Evolutionary conservation across 2,888 invertebrate species (phyloP).

Genomic region (Diadromus collaris): DNA sequence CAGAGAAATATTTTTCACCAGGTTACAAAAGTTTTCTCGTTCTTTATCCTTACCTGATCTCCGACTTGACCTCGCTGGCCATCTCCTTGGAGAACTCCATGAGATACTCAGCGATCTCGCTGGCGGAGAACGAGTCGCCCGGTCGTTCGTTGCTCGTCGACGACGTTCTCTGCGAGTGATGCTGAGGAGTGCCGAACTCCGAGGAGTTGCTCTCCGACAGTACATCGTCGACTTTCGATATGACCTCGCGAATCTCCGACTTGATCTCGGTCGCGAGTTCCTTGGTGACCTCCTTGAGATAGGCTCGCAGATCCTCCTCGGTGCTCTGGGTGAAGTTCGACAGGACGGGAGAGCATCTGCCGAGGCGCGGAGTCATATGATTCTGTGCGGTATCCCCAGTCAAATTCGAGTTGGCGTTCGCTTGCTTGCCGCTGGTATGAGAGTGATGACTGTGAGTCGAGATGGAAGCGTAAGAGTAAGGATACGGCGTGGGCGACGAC

Average conservation of each 20-base stretch:
- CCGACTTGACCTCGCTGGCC: conserved; percentile 90
- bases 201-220: conserved; percentile 86
- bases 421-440: conserved; percentile 45
- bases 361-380: conserved; percentile 65
- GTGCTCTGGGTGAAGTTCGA: conserved; percentile 77
- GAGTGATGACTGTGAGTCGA: conserved; percentile 38
- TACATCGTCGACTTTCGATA: conserved; percentile 90
- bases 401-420: conserved; percentile 60
- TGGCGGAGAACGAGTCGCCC: conserved; percentile 87
- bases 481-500: conserved; percentile 64
- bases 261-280: conserved; percentile 91
- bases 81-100: conserved; percentile 90
- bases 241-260: conserved; percentile 90
- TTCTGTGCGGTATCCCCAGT: conserved; percentile 61
- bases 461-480: conserved; percentile 54
- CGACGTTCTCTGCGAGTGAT: conserved; percentile 69
- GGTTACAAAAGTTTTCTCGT: conserved; percentile 9
- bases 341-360: conserved; percentile 76
- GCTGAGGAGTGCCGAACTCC: conserved; percentile 80
- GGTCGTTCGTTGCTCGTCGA: conserved; percentile 76
- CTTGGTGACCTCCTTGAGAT: conserved; percentile 89
- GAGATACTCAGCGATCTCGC: conserved; percentile 89
- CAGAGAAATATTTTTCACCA: neutral
- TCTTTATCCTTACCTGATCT: conserved; percentile 87
- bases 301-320: conserved; percentile 88